Evolutionary conservation across 2,888 invertebrate genomes (phyloP), one percentile per base, ranked within the genome.

Genomic region (Coleophora deauratella): DNA sequence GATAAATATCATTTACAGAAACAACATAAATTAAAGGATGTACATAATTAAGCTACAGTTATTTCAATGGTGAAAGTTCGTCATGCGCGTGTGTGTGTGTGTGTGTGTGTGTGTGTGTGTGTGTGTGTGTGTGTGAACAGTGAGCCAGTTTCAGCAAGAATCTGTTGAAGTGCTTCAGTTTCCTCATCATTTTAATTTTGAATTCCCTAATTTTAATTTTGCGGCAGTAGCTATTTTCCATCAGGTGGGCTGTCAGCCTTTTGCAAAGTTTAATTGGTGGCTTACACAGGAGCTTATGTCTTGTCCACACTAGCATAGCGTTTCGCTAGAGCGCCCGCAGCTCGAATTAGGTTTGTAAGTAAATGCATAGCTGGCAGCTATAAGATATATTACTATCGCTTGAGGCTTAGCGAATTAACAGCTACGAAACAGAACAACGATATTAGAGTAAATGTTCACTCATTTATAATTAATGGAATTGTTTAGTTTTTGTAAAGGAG

Each of bases 321-420:
- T 41, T 41, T 33, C 32, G 30, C 14, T 41, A 37, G 36, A 21
- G 21, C 41, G 37, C 41, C 41, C 41, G 14, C 37, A 27, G 35
- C 27, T 30, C n/a, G 34, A 37, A 42, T 42, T 42, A 42, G 41
- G 41, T 42, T 37, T 32, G 37, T 42, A 42, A 30, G 37, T 41
- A 34, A 37, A 42, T 38, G 34, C 30, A 40, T 34, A 27, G 39
- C 39, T 27, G 13, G 13, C 10, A 37, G 37, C 11, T n/a, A 27
- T 9, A 28, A 28, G 9, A 37, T 9, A 9, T 21, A 7, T 3
- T 12, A 2, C 12, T 11, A 2, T 8, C 15, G 13, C 14, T 1
- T 11, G 15, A 27, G 21, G 27, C 35, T n/a, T 3, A 27, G 27
- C 8, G 27, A 11, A 35, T 35, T 27, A 35, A 21, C 11, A 27